Base-by-base conservation (phyloP, 2,113 vertebrate species). In the Abramis brama region DNA sequence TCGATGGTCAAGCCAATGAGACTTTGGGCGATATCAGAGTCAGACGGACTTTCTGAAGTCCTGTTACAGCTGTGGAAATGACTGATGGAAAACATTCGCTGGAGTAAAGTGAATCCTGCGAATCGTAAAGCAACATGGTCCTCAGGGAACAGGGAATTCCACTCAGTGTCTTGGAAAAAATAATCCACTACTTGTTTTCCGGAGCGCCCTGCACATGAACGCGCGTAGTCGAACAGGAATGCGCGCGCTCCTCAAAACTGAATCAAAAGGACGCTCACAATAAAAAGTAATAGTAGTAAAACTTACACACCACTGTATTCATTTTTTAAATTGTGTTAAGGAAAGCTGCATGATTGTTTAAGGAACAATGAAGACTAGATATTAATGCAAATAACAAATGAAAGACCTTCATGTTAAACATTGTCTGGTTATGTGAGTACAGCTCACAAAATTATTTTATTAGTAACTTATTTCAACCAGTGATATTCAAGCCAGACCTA, bases 141-240 rank as follows among this genome's bases (percentile, higher is more conserved):
- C 57, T 70, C 25, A 2, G 7, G 6, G 39, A 43, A 43, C 39
- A 7, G 8, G 27, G 36, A 60, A 5, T 1, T 8, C 0, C 7
- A 70, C 8, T 0, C 39, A 62, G 11, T 17, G 15, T 15, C 2
- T 85, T n/a, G 39, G 23, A 33, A 33, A 59, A 3, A 11, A 0
- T n/a, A 82, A 17, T 89, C 93, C 92, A 87, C 64, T 6, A 27
- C 91, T 55, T 64, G 91, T 93, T 94, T 94, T 93, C 71, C 39
- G 0, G 2, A 3, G n/a, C 83, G 43, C 91, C 89, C 50, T 23
- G 50, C 59, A 39, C 59, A 19, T 76, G 85, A 57, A 84, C 50
- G 76, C 60, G 88, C 68, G 79, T 82, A 23, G 66, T 36, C 57
- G 8, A 79, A 82, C 85, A 91, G 87, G 91, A 94, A 94, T 92